Evolutionary conservation across 2,888 invertebrate genomes (phyloP).

Genomic region (Tubulanus polymorphus): DNA sequence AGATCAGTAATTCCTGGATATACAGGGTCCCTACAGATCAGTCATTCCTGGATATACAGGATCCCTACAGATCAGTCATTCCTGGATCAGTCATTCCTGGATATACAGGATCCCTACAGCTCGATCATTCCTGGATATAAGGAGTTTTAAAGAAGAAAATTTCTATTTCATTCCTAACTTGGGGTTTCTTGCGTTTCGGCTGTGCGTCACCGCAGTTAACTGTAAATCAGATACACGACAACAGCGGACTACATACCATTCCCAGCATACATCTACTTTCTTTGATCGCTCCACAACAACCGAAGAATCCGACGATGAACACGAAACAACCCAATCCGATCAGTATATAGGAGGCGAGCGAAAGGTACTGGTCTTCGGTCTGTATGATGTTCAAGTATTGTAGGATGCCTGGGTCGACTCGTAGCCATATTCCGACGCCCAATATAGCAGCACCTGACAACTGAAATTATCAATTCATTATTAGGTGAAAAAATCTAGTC

Average conservation of each 20-base stretch:
- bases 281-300: conserved; percentile 60
- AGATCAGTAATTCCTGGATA: too few species aligned
- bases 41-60: too few species aligned
- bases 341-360: conserved; percentile 57
- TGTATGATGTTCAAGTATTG: conserved; percentile 58
- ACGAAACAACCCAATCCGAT: conserved; percentile 58
- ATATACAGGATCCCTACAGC: too few species aligned
- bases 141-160: too few species aligned
- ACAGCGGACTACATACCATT: conserved; percentile 43
- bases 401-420: conserved; percentile 58
- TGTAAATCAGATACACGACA: too few species aligned
- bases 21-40: too few species aligned
- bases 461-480: conserved; percentile 41
- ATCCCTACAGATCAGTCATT: too few species aligned
- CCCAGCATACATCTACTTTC: conserved; percentile 57
- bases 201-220: too few species aligned
- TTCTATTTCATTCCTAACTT: too few species aligned
- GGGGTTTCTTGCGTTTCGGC: too few species aligned
- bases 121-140: too few species aligned
- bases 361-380: conserved; percentile 54
- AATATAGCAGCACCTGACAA: conserved; percentile 59
- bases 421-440: conserved; percentile 58
- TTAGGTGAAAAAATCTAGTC: background rate
- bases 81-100: too few species aligned
- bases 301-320: conserved; percentile 60